phyloP scores from a whole-genome alignment of 2,113 vertebrate species.

The Anguilla japonica region DNA sequence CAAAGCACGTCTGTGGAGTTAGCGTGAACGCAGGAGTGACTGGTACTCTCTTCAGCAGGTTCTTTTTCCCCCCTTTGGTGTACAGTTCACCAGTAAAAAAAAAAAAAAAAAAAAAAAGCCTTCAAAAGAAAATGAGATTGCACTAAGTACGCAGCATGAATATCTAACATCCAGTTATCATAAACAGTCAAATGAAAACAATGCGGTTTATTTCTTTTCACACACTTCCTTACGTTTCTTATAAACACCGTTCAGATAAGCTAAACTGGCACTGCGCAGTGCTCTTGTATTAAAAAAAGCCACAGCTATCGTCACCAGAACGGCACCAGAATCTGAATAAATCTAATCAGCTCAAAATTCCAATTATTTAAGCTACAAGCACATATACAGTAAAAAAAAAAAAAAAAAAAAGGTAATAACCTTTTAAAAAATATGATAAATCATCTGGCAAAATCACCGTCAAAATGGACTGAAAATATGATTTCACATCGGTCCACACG shows the following conservation, averaged over 20 bases:
- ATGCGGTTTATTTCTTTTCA: background rate
- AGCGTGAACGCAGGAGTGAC: background rate
- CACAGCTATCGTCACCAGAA: background rate
- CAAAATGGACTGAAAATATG: too few species aligned
- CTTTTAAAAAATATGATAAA: too few species aligned
- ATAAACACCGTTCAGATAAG: background rate
- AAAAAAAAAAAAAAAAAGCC: conserved; percentile 1
- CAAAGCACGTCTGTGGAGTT: background rate
- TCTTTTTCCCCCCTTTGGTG: background rate
- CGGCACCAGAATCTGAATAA: too few species aligned
- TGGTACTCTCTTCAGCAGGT: background rate
- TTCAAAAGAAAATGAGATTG: conserved; percentile 20
- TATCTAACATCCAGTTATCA: background rate
- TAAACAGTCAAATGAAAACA: background rate
- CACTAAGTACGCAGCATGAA: background rate
- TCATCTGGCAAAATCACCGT: too few species aligned
- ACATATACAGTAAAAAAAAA: too few species aligned
- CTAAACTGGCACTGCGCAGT: background rate
- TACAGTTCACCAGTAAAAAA: background rate
- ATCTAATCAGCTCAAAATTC: background rate
- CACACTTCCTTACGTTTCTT: background rate
- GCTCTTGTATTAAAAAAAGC: background rate
- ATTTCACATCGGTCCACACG: too few species aligned
- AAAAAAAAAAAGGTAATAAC: too few species aligned
- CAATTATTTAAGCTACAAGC: background rate